Conservation (phyloP, 2,113 vertebrate genomes). For the Platichthys stellatus region DNA sequence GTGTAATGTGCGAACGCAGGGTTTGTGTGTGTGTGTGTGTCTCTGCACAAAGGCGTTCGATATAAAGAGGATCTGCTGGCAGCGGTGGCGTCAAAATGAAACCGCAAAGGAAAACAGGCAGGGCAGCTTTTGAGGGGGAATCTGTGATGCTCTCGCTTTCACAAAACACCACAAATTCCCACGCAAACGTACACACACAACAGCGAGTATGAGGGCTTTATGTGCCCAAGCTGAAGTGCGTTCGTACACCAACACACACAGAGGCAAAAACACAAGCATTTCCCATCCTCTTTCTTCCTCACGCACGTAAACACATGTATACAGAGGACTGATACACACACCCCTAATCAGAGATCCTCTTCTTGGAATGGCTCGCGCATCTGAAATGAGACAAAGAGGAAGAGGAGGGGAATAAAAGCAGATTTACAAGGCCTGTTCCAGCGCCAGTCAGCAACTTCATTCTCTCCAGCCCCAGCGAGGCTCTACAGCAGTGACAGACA, state of each 20-base stretch:
- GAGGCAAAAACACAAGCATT: conserved; percentile 21
- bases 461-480: conserved; percentile 31
- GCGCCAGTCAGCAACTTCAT: conserved; percentile 70
- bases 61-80: conserved; percentile 61
- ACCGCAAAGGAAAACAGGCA: conserved; percentile 39
- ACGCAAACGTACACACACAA: conserved; percentile 51
- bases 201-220: conserved; percentile 40
- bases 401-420: conserved; percentile 57
- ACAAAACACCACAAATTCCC: conserved; percentile 62
- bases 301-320: conserved; percentile 26
- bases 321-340: conserved; percentile 8
- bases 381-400: conserved; percentile 61
- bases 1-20: conserved; percentile 43
- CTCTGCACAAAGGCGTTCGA: conserved; percentile 57
- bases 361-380: conserved; percentile 50
- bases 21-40: conserved; percentile 20
- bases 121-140: conserved; percentile 59
- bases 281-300: conserved; percentile 13
- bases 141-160: conserved; percentile 60
- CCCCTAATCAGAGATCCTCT: conserved; percentile 50
- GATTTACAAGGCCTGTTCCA: conserved; percentile 64
- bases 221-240: conserved; percentile 13
- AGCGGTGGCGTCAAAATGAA: conserved; percentile 54
- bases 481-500: conserved; percentile 44
- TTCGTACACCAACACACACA: conserved; percentile 8